Evolutionary conservation across 2,113 vertebrate genomes (phyloP).

Genomic region (Arizona elegans): DNA sequence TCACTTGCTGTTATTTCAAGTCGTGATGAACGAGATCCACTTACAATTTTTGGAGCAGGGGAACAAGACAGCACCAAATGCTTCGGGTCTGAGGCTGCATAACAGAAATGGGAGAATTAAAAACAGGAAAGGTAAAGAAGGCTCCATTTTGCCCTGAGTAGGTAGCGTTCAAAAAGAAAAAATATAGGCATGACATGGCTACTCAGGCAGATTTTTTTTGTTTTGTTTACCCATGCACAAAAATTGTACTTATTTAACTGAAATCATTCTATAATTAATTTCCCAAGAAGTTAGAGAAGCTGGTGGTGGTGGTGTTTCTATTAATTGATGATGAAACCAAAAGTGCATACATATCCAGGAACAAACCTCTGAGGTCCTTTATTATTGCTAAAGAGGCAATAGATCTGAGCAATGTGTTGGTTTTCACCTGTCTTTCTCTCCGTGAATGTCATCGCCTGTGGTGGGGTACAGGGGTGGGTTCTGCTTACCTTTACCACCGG

Average conservation of each 20-base stretch:
- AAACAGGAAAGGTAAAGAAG: not conserved
- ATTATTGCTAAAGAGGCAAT: not conserved
- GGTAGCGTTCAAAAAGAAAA: not conserved
- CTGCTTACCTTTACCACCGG: too few relatives aligned
- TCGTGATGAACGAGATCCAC: accelerated
- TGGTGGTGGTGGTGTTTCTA: not conserved
- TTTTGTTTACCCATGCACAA: not conserved
- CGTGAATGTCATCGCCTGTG: not conserved
- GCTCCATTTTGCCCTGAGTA: not conserved
- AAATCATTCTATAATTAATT: not conserved
- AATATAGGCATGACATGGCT: not conserved
- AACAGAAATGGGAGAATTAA: not conserved
- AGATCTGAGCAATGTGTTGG: not conserved
- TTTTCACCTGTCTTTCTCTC: not conserved
- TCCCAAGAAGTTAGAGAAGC: not conserved
- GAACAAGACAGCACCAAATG: not conserved
- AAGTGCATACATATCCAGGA: not conserved
- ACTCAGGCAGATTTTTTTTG: too few relatives aligned
- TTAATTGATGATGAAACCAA: not conserved
- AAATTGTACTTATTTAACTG: not conserved
- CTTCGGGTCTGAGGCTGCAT: not conserved
- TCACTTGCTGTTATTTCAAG: not conserved
- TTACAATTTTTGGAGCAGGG: not conserved
- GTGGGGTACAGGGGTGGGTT: too few relatives aligned
- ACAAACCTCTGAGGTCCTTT: not conserved